Evolutionary conservation across 1,140 invertebrate genomes (phyloP).

Genomic region (Apis mellifera): DNA sequence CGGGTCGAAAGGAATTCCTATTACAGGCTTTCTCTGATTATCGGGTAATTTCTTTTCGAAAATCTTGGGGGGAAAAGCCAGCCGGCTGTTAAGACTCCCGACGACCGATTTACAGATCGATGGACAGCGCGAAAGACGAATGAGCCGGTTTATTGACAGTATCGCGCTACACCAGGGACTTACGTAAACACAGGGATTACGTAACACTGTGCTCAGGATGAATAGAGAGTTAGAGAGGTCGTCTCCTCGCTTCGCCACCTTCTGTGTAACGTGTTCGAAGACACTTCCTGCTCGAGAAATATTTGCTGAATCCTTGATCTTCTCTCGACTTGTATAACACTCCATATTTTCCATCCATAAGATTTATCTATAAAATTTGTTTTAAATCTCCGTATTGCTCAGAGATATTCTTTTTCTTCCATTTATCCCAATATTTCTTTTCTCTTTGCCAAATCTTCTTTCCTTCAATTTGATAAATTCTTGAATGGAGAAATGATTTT

Average conservation of each 20-base stretch:
- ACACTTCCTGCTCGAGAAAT: no score
- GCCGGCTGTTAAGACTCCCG: constrained; percentile 17
- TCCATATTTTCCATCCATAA: no score
- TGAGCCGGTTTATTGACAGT: constrained; percentile 53
- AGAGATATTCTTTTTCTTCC: no score
- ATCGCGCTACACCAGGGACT: constrained; percentile 23
- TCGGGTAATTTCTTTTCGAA: constrained; percentile 41
- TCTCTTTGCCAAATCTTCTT: no score
- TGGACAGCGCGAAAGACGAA: constrained; percentile 46
- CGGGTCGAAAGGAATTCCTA: constrained; percentile 27
- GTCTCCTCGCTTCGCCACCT: not conserved
- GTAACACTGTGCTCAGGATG: constrained; percentile 22
- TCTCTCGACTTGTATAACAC: no score
- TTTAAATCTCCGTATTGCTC: no score
- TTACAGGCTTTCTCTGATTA: not conserved
- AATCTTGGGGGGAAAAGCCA: constrained; percentile 29
- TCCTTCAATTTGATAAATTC: no score
- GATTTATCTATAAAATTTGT: no score
- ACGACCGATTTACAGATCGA: constrained; percentile 32
- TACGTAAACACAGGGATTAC: constrained; percentile 41
- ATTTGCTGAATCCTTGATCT: no score
- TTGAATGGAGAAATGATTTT: no score
- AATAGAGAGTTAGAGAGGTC: constrained; percentile 6
- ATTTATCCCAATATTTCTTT: no score
- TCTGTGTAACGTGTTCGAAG: constrained; percentile 15